Conservation (phyloP, 2,797 vertebrate genomes). For the Pseudotriccus pelzelni region DNA sequence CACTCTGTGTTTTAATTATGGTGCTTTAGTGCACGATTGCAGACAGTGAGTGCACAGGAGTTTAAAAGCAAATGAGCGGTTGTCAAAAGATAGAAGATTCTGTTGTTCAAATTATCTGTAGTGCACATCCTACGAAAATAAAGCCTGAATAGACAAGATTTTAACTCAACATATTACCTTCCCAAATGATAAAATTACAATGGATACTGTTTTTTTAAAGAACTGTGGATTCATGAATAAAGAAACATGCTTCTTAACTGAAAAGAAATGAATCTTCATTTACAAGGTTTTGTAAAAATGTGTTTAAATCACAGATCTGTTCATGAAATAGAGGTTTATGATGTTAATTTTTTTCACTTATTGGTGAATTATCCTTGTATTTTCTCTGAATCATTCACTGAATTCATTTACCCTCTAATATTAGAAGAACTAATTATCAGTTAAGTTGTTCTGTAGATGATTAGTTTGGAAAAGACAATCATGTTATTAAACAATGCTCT, state of each 20-base stretch:
- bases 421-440: neutral
- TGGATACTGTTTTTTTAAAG: neutral
- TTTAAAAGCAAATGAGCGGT: neutral
- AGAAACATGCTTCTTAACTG: neutral
- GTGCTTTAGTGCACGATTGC: neutral
- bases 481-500: neutral
- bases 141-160: neutral
- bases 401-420: neutral
- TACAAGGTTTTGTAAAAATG: neutral
- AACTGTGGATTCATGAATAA: neutral
- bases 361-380: conserved; percentile 1
- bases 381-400: conserved; percentile 18
- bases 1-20: neutral
- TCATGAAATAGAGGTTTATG: neutral
- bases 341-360: neutral
- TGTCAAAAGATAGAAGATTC: neutral
- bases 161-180: neutral
- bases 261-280: neutral
- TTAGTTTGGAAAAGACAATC: neutral
- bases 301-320: neutral
- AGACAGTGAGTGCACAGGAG: neutral
- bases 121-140: neutral
- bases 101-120: neutral
- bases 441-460: neutral
- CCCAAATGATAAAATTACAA: neutral